Evolutionary conservation across 2,797 vertebrate genomes (phyloP).

Genomic region (Oryzias sinensis): DNA sequence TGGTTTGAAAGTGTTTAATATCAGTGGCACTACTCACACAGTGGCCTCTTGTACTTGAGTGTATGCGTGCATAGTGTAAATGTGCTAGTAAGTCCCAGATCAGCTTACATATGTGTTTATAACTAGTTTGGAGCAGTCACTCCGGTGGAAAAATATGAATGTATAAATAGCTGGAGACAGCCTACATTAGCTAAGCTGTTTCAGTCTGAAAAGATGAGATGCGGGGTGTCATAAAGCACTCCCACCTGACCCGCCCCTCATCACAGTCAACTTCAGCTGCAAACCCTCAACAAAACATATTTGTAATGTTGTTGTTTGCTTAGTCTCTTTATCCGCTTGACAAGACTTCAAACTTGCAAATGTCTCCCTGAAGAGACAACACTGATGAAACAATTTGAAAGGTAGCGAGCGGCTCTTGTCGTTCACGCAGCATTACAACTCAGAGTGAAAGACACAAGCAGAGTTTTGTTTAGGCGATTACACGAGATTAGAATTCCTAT

Average conservation of each 20-base stretch:
- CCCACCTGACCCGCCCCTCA: conserved; percentile 47
- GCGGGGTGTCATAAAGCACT: conserved; percentile 34
- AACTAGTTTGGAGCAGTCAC: not conserved
- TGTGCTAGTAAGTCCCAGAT: conserved; percentile 1
- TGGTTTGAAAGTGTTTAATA: not conserved
- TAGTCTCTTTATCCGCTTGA: conserved; percentile 71
- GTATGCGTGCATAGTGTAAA: not conserved
- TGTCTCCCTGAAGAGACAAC: conserved; percentile 60
- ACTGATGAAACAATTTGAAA: conserved; percentile 71
- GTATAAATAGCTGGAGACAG: conserved; percentile 12
- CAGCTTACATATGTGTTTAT: conserved; percentile 2
- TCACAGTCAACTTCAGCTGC: conserved; percentile 44
- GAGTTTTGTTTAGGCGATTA: conserved; percentile 69
- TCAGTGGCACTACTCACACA: no score
- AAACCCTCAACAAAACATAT: conserved; percentile 53
- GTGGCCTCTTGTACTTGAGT: conserved; percentile 2
- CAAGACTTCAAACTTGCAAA: conserved; percentile 59
- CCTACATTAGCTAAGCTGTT: conserved; percentile 24
- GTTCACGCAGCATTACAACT: conserved; percentile 41
- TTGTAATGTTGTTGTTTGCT: conserved; percentile 66
- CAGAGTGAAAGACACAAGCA: conserved; percentile 46
- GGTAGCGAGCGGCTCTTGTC: conserved; percentile 32
- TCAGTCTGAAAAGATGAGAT: conserved; percentile 47
- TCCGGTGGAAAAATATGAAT: not conserved
- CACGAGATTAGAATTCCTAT: conserved; percentile 66